Evolutionary conservation across 2,888 invertebrate genomes (phyloP).

Genomic region (Criorhina ranunculi): DNA sequence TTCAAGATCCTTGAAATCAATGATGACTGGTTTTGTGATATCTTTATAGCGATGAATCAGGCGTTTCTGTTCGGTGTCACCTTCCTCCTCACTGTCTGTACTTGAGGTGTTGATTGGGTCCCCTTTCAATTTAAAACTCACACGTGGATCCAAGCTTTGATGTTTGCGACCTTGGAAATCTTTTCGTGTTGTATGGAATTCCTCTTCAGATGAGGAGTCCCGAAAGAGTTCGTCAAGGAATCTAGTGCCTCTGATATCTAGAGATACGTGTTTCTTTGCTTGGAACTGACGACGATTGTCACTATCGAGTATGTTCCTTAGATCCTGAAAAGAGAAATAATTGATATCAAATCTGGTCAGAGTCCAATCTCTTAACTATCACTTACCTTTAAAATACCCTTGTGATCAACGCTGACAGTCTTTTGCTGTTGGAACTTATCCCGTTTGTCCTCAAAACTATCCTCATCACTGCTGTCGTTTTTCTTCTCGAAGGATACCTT

Average conservation of each 20-base stretch:
- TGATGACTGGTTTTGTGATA: constrained; percentile 84
- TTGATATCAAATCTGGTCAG: not conserved
- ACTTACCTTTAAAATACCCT: constrained; percentile 83
- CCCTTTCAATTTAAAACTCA: constrained; percentile 84
- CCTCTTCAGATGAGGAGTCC: constrained; percentile 84
- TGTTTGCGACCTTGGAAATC: constrained; percentile 84
- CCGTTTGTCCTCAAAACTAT: constrained; percentile 84
- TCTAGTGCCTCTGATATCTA: constrained; percentile 83
- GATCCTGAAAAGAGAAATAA: constrained; percentile 79
- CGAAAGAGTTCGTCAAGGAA: constrained; percentile 84
- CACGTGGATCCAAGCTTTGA: constrained; percentile 84
- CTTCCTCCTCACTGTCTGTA: constrained; percentile 83
- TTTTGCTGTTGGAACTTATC: constrained; percentile 84
- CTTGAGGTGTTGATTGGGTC: constrained; percentile 81
- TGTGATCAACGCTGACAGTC: constrained; percentile 84
- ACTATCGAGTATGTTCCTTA: constrained; percentile 82
- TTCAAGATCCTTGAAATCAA: constrained; percentile 84
- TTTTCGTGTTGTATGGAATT: constrained; percentile 83
- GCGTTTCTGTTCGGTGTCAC: constrained; percentile 83
- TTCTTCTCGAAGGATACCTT: constrained; percentile 83
- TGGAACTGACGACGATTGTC: constrained; percentile 84
- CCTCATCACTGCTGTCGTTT: constrained; percentile 84
- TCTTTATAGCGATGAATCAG: constrained; percentile 84
- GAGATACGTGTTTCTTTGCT: constrained; percentile 84
- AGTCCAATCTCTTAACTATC: no score